A percentile compares a stretch with the other conserved stretches of the same genome.
Evolutionary conservation across 2,888 invertebrate genomes (phyloP).

Genomic region (Eilema griseolum): DNA sequence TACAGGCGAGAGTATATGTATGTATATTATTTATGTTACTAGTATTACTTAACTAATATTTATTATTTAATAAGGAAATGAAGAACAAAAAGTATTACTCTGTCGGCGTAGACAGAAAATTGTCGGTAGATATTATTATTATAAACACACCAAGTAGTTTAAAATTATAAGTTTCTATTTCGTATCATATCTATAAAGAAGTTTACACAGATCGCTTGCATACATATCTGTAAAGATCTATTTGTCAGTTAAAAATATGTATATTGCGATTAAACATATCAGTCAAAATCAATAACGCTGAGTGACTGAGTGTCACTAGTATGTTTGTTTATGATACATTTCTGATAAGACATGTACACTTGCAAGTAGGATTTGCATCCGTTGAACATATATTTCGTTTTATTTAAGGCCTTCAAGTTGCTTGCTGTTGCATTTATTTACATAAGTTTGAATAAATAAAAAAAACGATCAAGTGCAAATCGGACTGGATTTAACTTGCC

Average conservation of each 20-base stretch:
- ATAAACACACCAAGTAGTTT: not conserved
- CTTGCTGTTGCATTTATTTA: constrained; percentile 4
- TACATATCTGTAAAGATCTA: constrained; percentile 39
- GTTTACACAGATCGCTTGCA: not conserved
- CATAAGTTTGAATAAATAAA: not conserved
- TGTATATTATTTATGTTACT: too few relatives aligned
- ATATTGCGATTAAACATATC: constrained; percentile 59
- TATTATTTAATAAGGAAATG: too few relatives aligned
- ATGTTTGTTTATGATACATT: constrained; percentile 72
- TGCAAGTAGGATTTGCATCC: constrained; percentile 46
- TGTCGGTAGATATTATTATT: not conserved
- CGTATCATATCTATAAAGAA: constrained; percentile 1
- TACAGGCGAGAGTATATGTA: too few relatives aligned
- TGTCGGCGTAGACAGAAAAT: not conserved
- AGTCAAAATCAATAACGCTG: constrained; percentile 76
- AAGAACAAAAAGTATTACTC: too few relatives aligned
- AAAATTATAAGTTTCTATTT: not conserved
- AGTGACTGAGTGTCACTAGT: constrained; percentile 52
- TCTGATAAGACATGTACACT: constrained; percentile 58
- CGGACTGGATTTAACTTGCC: not conserved
- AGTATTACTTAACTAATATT: too few relatives aligned
- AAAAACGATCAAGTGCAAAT: not conserved
- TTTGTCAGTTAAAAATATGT: constrained; percentile 43
- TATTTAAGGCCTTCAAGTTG: constrained; percentile 9
- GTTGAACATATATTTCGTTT: constrained; percentile 25